A percentile compares a stretch with the other conserved stretches of the same genome.
phyloP scores from a whole-genome alignment of 2,797 vertebrate species.

The Coilia nasus region DNA sequence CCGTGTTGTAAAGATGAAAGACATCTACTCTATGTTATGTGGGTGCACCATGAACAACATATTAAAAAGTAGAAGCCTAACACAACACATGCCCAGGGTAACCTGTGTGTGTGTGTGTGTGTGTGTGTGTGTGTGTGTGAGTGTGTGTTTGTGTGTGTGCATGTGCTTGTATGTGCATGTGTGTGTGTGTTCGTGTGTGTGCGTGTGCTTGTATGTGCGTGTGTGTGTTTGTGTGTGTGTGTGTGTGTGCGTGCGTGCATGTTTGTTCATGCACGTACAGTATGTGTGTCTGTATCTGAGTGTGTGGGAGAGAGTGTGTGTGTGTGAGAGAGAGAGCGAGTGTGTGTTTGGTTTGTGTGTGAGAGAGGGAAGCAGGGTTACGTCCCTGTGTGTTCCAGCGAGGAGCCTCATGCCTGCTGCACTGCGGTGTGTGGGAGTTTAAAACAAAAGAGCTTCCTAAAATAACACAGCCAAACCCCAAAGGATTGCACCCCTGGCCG shows the following conservation, averaged over 20 bases:
- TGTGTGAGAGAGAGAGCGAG: not conserved
- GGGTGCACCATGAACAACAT: not conserved
- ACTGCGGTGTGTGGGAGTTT: constrained; percentile 2
- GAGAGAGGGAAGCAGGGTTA: not conserved
- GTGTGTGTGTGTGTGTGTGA: not conserved
- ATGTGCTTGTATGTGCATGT: not conserved
- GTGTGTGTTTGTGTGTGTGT: not conserved
- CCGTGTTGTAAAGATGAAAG: not conserved
- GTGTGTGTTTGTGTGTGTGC: not conserved
- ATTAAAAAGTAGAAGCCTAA: too few species aligned
- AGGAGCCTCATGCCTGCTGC: not conserved
- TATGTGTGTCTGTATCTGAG: not conserved
- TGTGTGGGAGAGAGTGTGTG: not conserved
- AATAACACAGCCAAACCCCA: not conserved
- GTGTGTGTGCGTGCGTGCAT: not conserved
- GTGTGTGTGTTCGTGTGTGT: not conserved
- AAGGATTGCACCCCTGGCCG: not conserved
- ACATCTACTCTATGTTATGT: not conserved
- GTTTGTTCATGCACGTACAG: not conserved
- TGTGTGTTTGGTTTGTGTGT: not conserved
- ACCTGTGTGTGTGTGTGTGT: not conserved
- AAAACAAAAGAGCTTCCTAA: constrained; percentile 12
- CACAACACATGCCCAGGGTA: too few species aligned
- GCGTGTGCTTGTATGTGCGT: not conserved
- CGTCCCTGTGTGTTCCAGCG: not conserved